phyloP scores from a whole-genome alignment of 2,888 invertebrate genomes.

The Rhagium mordax region DNA sequence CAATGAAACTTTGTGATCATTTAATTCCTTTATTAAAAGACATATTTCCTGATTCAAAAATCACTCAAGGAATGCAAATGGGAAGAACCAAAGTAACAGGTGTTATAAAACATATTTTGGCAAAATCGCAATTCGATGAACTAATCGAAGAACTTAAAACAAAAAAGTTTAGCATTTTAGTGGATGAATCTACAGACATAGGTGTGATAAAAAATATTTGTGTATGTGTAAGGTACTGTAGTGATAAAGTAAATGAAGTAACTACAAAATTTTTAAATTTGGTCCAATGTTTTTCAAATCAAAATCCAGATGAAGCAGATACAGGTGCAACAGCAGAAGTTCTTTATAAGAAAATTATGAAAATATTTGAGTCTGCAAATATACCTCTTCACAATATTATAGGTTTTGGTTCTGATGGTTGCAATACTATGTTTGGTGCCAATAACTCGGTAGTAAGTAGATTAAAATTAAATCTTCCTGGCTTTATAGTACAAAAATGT shows the following conservation, averaged over 20 bases:
- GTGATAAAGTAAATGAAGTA: slow-evolving; percentile 24
- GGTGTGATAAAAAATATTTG: slow-evolving; percentile 54
- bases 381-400: slow-evolving; percentile 60
- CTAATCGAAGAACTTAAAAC: slow-evolving; percentile 8
- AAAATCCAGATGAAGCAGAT: too few species aligned
- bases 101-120: slow-evolving; percentile 44
- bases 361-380: slow-evolving; percentile 39
- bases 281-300: too few species aligned
- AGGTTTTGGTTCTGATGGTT: slow-evolving; percentile 63
- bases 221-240: slow-evolving; percentile 54
- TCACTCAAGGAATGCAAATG: slow-evolving; percentile 38
- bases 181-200: slow-evolving; percentile 59
- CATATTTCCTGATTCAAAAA: slow-evolving; percentile 43
- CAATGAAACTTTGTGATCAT: slow-evolving; percentile 46
- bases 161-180: slow-evolving; percentile 50
- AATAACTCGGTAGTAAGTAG: slow-evolving; percentile 5
- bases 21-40: slow-evolving; percentile 38
- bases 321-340: slow-evolving; percentile 21
- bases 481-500: slow-evolving; percentile 27
- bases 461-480: slow-evolving; percentile 5
- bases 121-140: slow-evolving; percentile 16
- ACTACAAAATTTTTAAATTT: too few species aligned
- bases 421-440: slow-evolving; percentile 57
- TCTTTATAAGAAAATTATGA: neutral
- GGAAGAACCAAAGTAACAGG: slow-evolving; percentile 40